Evolutionary conservation across 2,797 vertebrate species (phyloP).

Genomic region (Mormyrus proboscirostris): DNA sequence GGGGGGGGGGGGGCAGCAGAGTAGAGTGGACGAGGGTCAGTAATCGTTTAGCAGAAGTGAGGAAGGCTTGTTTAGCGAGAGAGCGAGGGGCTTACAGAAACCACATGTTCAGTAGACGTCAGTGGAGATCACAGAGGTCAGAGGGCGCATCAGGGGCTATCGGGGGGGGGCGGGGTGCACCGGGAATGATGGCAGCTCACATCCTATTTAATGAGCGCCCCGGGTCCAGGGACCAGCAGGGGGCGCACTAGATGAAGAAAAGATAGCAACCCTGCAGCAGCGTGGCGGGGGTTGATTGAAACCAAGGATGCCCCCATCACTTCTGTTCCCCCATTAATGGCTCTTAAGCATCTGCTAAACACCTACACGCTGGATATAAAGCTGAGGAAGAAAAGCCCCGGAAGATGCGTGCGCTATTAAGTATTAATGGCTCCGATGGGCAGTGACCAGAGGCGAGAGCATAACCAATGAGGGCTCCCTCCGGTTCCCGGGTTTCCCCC

Average conservation of each 20-base stretch:
- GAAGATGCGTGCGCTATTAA: not conserved
- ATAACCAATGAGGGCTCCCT: not conserved
- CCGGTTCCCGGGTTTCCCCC: not conserved
- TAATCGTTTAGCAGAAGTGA: not conserved
- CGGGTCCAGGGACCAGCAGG: not conserved
- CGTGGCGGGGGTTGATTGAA: not conserved
- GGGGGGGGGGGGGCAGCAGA: not conserved
- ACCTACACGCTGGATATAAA: not conserved
- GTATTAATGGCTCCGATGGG: conserved; percentile 11
- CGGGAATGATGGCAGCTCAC: not conserved
- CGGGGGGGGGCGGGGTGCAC: not conserved
- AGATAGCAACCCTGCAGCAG: not conserved
- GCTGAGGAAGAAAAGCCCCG: not conserved
- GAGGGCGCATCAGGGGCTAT: not conserved
- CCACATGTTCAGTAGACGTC: not conserved
- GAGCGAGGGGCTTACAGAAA: not conserved
- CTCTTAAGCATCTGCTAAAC: conserved; percentile 9
- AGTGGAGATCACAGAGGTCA: not conserved
- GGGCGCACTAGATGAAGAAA: not conserved
- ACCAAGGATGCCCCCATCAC: not conserved
- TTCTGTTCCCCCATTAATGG: not conserved
- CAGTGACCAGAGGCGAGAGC: not conserved
- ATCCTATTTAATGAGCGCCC: not conserved
- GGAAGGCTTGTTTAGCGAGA: not conserved
- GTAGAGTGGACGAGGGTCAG: not conserved